Evolutionary conservation across 2,113 vertebrate species (phyloP).

Genomic region (Percopsis transmontana): DNA sequence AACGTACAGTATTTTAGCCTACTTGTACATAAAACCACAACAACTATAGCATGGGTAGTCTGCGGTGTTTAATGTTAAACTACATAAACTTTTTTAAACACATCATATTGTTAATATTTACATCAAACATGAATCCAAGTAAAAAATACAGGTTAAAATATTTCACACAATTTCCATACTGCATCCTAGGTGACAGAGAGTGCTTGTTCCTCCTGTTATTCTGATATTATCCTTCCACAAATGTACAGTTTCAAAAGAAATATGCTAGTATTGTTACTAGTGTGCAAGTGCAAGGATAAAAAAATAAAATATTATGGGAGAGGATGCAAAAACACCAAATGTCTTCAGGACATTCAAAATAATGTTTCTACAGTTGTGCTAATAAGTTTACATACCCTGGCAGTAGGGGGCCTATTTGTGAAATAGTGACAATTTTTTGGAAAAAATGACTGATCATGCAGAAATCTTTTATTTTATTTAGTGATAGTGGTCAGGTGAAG

Average conservation of each 20-base stretch:
- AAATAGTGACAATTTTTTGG: too few species aligned
- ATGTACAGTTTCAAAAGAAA: constrained; percentile 55
- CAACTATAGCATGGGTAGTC: constrained; percentile 40
- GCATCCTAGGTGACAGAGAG: constrained; percentile 45
- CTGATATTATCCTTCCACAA: constrained; percentile 54
- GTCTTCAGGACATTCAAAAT: constrained; percentile 49
- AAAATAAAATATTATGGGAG: constrained; percentile 57
- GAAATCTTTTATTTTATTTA: too few species aligned
- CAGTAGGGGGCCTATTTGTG: too few species aligned
- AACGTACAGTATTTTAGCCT: too few species aligned
- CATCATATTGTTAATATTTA: constrained; percentile 75
- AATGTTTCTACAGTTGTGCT: constrained; percentile 17
- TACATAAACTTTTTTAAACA: constrained; percentile 65
- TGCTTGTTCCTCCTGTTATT: constrained; percentile 41
- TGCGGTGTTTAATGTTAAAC: constrained; percentile 81
- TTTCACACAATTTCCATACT: constrained; percentile 54
- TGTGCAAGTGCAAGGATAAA: constrained; percentile 54
- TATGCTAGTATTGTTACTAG: constrained; percentile 40
- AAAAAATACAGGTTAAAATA: constrained; percentile 49
- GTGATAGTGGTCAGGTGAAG: too few species aligned
- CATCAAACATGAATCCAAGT: constrained; percentile 62
- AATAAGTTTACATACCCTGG: too few species aligned
- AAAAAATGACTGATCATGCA: too few species aligned
- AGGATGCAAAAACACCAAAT: constrained; percentile 41
- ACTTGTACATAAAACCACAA: background rate